A percentile compares a stretch with the other conserved stretches of the same genome.
Evolutionary conservation across 2,797 vertebrate species (phyloP).

Genomic region (Linurgus olivaceus): DNA sequence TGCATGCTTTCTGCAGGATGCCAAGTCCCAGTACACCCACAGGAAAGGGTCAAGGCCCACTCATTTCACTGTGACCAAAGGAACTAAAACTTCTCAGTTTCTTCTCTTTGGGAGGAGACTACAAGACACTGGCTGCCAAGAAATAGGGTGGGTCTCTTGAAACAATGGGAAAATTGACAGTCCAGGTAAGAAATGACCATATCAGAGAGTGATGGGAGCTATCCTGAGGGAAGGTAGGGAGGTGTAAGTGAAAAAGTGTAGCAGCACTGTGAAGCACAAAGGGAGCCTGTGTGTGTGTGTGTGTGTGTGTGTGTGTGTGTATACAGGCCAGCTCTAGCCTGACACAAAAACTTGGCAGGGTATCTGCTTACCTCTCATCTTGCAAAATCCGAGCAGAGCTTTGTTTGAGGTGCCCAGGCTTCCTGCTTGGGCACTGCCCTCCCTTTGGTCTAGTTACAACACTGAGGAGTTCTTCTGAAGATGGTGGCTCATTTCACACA

Average conservation of each 20-base stretch:
- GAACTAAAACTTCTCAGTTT: not conserved
- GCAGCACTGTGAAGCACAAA: not conserved
- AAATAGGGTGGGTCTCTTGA: not conserved
- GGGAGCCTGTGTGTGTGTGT: not conserved
- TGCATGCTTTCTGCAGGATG: accelerated
- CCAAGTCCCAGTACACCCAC: not conserved
- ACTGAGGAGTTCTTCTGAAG: not conserved
- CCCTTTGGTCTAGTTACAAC: not conserved
- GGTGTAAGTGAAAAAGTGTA: not conserved
- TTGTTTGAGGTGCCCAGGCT: not conserved
- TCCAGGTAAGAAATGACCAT: not conserved
- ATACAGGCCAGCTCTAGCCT: not conserved
- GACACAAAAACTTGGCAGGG: not conserved
- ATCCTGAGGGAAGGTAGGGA: not conserved
- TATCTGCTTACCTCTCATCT: not conserved
- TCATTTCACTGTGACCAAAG: not conserved
- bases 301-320: accelerated
- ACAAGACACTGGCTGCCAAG: not conserved
- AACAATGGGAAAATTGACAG: not conserved
- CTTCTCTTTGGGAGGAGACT: not conserved
- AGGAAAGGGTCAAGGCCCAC: not conserved
- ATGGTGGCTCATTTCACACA: not conserved
- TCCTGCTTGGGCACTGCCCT: not conserved
- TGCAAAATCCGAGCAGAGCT: not conserved
- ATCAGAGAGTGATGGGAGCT: not conserved